A percentile compares a stretch with the other conserved stretches of the same genome.
These are phyloP conservation scores for Parnassius mnemosyne DNA, from an alignment of 2,888 invertebrate genomes.

Conservation along the genomic window DNA sequence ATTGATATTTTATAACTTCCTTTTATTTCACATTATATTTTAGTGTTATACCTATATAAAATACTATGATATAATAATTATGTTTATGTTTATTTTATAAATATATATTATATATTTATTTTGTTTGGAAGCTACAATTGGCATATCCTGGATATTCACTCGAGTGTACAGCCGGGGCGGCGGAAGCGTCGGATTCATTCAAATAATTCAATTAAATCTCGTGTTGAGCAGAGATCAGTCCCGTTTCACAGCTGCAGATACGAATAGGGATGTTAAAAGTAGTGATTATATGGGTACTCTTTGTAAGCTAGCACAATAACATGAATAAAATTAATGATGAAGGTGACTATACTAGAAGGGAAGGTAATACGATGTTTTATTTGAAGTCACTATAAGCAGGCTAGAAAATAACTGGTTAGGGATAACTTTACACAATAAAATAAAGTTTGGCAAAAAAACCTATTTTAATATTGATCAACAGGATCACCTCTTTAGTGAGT, in stretches of 20 bases:
- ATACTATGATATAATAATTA: not conserved
- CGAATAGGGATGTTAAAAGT: slow-evolving; percentile 45
- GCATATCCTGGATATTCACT: slow-evolving; percentile 63
- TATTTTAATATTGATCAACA: no score
- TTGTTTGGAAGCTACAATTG: slow-evolving; percentile 70
- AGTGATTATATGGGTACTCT: no score
- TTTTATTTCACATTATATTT: no score
- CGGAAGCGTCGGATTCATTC: slow-evolving; percentile 77
- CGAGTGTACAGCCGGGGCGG: slow-evolving; percentile 48
- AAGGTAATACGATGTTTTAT: no score
- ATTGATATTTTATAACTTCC: no score
- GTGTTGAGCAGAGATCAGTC: slow-evolving; percentile 64
- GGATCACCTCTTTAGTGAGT: no score
- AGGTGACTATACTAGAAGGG: no score
- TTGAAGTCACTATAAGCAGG: no score
- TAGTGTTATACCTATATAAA: no score
- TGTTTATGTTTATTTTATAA: not conserved
- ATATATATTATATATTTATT: slow-evolving; percentile 31
- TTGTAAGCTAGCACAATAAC: slow-evolving; percentile 29
- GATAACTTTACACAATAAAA: no score
- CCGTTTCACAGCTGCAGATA: slow-evolving; percentile 61
- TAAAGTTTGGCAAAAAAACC: no score
- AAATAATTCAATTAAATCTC: slow-evolving; percentile 77
- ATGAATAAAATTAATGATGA: slow-evolving; percentile 19
- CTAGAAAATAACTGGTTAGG: no score